Conservation (phyloP, 1,140 invertebrate genomes). For the Drosophila pseudoobscura region DNA sequence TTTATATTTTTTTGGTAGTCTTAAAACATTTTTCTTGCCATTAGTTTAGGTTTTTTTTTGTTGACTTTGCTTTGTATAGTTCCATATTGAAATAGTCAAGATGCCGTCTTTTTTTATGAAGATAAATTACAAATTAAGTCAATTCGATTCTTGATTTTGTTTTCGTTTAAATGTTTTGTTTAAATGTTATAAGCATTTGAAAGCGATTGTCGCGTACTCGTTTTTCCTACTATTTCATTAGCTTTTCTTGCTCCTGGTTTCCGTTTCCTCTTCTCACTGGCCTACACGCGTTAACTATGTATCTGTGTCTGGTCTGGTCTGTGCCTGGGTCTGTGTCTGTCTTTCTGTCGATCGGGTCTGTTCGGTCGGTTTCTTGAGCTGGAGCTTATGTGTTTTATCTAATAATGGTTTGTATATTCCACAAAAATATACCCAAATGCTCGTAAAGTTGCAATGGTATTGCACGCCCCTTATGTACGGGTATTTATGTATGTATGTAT, state of each 20-base stretch:
- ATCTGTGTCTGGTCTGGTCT: constrained; percentile 17
- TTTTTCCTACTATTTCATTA: constrained; percentile 30
- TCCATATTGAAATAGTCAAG: constrained; percentile 61
- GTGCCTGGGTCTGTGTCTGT: constrained; percentile 12
- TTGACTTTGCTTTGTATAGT: constrained; percentile 61
- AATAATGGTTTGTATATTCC: constrained; percentile 66
- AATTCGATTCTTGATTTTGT: constrained; percentile 40
- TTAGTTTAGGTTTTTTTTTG: constrained; percentile 34
- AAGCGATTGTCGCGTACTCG: constrained; percentile 79
- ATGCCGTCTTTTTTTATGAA: constrained; percentile 16
- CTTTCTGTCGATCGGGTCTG: neutral
- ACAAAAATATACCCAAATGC: constrained; percentile 78
- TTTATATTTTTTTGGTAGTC: constrained; percentile 54
- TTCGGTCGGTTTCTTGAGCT: constrained; percentile 57
- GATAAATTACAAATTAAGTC: constrained; percentile 54
- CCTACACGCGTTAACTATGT: constrained; percentile 66
- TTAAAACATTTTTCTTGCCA: constrained; percentile 40
- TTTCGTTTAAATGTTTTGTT: constrained; percentile 17
- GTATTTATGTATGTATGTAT: constrained; percentile 45
- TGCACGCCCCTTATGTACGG: constrained; percentile 48
- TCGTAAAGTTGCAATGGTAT: constrained; percentile 56
- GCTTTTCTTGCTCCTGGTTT: neutral
- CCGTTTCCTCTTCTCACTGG: constrained; percentile 51
- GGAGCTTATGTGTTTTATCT: constrained; percentile 46
- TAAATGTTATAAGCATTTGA: constrained; percentile 68